Conservation (phyloP, 2,888 invertebrate genomes). For the Eueremaeus valkanovi region DNA sequence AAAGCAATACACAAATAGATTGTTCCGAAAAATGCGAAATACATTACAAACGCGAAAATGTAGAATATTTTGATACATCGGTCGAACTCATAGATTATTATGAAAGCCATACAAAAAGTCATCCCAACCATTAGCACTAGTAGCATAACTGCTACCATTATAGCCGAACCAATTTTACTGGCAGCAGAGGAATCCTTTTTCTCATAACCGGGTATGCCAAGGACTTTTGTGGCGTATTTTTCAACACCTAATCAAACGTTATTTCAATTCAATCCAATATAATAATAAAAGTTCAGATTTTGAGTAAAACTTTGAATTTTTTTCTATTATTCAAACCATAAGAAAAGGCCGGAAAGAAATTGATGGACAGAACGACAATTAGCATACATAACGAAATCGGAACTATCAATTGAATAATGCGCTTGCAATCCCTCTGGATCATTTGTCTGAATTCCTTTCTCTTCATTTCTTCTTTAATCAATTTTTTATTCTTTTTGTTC, state of each 20-base stretch:
- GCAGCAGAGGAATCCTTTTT: not conserved
- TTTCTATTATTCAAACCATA: not conserved
- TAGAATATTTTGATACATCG: not conserved
- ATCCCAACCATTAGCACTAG: not conserved
- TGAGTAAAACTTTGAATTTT: not conserved
- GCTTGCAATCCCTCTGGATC: not conserved
- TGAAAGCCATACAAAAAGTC: not conserved
- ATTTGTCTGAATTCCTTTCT: not conserved
- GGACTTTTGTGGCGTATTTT: not conserved
- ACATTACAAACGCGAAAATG: not conserved
- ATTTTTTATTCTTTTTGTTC: not conserved
- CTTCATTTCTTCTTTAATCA: not conserved
- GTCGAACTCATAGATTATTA: not conserved
- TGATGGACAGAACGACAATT: not conserved
- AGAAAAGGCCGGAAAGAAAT: not conserved
- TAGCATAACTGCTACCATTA: not conserved
- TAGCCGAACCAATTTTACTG: not conserved
- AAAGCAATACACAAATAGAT: not conserved
- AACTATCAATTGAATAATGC: not conserved
- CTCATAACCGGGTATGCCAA: not conserved
- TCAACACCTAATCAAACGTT: not conserved
- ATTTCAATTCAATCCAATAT: not conserved
- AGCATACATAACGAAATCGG: slow-evolving; percentile 10
- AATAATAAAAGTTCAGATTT: not conserved
- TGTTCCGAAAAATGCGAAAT: not conserved